Evolutionary conservation across 2,888 invertebrate species (phyloP).

Genomic region (Leptinotarsa rubiginosa): DNA sequence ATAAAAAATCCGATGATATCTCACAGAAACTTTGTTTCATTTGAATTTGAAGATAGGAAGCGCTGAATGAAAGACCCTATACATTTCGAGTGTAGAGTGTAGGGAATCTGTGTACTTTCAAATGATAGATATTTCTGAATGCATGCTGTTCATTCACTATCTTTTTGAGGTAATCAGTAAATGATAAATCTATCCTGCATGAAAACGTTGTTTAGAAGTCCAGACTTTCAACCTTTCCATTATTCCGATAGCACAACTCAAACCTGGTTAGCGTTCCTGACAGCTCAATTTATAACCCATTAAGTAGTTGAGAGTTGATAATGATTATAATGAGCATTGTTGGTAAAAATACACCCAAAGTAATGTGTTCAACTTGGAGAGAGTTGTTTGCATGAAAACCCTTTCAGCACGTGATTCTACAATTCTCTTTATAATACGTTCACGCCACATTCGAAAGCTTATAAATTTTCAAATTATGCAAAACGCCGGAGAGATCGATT

Average conservation of each 20-base stretch:
- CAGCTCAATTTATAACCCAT: constrained; percentile 12
- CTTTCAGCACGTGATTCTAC: constrained; percentile 15
- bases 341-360: background rate
- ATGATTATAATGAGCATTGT: constrained; percentile 17
- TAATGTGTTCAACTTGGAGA: constrained; percentile 3
- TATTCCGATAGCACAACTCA: background rate
- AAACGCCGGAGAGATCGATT: background rate
- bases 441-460: constrained; percentile 11
- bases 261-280: background rate
- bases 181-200: too few species aligned
- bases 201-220: too few species aligned
- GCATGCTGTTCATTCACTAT: too few species aligned
- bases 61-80: too few species aligned
- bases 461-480: constrained; percentile 19
- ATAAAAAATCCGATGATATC: too few species aligned
- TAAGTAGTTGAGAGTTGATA: constrained; percentile 12
- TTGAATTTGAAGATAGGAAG: too few species aligned
- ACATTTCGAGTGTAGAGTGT: too few species aligned
- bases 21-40: too few species aligned
- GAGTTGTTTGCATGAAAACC: constrained; percentile 14
- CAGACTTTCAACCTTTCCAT: background rate
- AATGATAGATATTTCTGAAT: too few species aligned
- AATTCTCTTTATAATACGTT: constrained; percentile 5
- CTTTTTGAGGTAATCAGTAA: too few species aligned
- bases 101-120: too few species aligned